Evolutionary conservation across 2,888 invertebrate species (phyloP), one percentile per base, ranked within the genome.

Genomic region (Hemicrepidius hirtus): DNA sequence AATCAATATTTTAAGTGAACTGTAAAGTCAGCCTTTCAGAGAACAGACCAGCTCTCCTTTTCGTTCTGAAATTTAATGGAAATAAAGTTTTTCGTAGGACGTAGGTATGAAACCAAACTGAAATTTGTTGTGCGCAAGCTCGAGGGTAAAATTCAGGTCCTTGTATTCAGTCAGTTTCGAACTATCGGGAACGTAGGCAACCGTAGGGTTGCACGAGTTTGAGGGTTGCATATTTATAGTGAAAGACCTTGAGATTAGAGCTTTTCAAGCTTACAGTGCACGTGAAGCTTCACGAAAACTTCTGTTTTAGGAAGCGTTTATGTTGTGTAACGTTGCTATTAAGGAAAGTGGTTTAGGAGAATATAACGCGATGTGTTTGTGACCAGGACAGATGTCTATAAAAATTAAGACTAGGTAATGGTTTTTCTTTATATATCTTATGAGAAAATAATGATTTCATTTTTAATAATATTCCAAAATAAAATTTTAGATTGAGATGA

Each of bases 51-150:
- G 35, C 68, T 41, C 70, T 65, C 62, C 41, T 49, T 63, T 68
- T 72, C 64, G 62, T 64, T 59, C 68, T 68, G 53, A 72, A 72
- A 72, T 72, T 72, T 68, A 72, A 72, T 72, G 68, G 64, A 59
- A 72, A 68, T 68, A 64, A 63, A 68, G 41, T 72, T 72, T 72
- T 72, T 57, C 13, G 20, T 16, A 24, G 16, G 50, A 53, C 40
- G 57, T 72, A 68, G 72, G 63, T 64, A 62, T 32, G 66, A 60
- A 66, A 67, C 71, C 60, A 20, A 18, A 40, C 49, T 32, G 64
- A 57, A 57, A 18, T 20, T 10, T 18, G 13, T 32, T 2, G 21
- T n/a, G 59, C 72, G 72, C 72, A 72, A 37, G 68, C 72, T 55
- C 57, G n/a, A 24, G 49, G 37, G 13, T 40, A n/a, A 46, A 65